A percentile compares a stretch with the other conserved stretches of the same genome.
Conservation (phyloP, 2,113 vertebrate genomes). For the Rhea americana region DNA sequence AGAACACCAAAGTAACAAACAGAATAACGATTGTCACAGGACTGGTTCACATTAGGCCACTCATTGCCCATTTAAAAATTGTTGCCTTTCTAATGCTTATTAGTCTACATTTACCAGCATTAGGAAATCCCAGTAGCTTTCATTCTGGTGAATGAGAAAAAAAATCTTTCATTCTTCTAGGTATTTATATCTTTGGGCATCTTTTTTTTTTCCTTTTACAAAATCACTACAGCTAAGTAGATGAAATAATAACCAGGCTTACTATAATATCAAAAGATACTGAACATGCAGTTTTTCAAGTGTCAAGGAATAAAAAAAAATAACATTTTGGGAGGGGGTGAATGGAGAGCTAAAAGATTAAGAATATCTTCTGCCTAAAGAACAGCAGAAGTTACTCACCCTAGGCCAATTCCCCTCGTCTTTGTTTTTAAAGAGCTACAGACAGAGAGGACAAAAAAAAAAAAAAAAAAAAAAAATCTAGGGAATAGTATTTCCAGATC, state of each 20-base stretch:
- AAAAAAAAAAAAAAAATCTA: neutral
- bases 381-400: neutral
- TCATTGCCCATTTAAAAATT: neutral
- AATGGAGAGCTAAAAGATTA: neutral
- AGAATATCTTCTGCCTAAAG: neutral
- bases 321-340: neutral
- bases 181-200: neutral
- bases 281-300: neutral
- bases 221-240: neutral
- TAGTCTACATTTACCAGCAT: neutral
- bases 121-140: neutral
- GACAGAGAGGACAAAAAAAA: neutral
- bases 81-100: neutral
- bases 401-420: neutral
- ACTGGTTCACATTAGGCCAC: neutral
- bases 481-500: neutral
- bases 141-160: neutral
- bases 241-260: neutral
- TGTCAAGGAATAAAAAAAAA: neutral
- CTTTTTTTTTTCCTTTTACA: neutral
- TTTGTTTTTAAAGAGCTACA: neutral
- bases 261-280: neutral
- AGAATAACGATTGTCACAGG: fast-evolving
- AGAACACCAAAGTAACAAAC: neutral
- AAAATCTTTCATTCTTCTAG: neutral